phyloP scores from a whole-genome alignment of 2,113 vertebrate species.

The Spermophilus dauricus region DNA sequence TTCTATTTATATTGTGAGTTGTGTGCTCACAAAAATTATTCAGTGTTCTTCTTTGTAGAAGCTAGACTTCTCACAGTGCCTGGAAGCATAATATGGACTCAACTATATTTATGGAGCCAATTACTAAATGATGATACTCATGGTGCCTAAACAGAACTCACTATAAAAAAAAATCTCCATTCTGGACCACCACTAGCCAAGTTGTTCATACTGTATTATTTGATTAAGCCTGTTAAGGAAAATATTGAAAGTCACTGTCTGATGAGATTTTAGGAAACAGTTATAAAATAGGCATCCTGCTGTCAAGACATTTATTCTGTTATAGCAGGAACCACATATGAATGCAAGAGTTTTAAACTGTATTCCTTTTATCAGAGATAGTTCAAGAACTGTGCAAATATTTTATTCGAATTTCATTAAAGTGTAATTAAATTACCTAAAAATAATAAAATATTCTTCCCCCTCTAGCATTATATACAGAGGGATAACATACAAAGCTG shows the following conservation, averaged over 20 bases:
- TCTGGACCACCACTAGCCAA: not conserved
- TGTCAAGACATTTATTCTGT: not conserved
- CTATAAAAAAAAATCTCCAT: not conserved
- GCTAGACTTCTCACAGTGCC: not conserved
- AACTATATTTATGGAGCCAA: not conserved
- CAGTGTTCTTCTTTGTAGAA: not conserved
- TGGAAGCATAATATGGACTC: not conserved
- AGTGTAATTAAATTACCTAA: constrained; percentile 63
- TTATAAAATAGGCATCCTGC: not conserved
- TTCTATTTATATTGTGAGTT: not conserved
- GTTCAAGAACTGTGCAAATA: constrained; percentile 22
- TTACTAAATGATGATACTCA: not conserved
- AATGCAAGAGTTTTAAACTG: not conserved
- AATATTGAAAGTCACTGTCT: not conserved
- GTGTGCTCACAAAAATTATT: not conserved
- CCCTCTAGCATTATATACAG: constrained; percentile 42
- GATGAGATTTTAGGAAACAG: not conserved
- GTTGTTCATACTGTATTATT: not conserved
- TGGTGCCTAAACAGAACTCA: not conserved
- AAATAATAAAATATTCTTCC: constrained; percentile 43
- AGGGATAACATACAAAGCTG: not conserved
- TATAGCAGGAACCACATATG: not conserved
- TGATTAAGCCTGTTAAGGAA: constrained; percentile 20
- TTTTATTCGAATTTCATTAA: constrained; percentile 65
- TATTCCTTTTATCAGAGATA: constrained; percentile 1